Evolutionary conservation across 2,888 invertebrate species (phyloP), one percentile per base, ranked within the genome.

Genomic region (Zhengitettix transpicula): DNA sequence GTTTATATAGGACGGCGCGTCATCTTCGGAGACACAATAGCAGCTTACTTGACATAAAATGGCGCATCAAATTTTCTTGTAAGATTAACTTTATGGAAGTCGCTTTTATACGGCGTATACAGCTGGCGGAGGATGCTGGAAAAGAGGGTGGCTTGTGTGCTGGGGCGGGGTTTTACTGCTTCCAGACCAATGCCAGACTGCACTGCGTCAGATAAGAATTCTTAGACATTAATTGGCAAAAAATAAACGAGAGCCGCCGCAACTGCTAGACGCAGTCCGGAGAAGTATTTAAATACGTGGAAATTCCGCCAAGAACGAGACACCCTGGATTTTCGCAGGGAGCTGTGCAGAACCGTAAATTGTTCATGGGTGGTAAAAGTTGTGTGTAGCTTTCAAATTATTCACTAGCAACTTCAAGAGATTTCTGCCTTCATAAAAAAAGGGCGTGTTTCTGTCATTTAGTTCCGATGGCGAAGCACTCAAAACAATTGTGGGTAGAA

Each of bases 11-110:
- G 53, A 42, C 42, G 56, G 55, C 55, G 58, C 58, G 57, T 61
- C 61, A 59, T 61, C 61, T 61, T 52, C 56, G 47, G 58, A 44
- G 52, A 62, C 60, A 62, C 58, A 62, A 62, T 60, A 58, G 60
- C 58, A 62, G 62, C 62, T 60, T 62, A 62, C 59, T 62, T 57
- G 60, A 62, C 62, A 60, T 62, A 62, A 62, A 62, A 62, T 59
- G 60, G 60, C 60, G 60, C 62, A 62, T 62, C 62, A 62, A 62
- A 62, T 62, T 62, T 62, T 62, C 62, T 62, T 62, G 62, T 62
- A 62, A 60, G 62, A 62, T 62, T 62, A 62, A 60, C 59, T 62
- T 62, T 62, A 62, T 58, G 59, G 57, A 59, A 42, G 57, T 54
- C 60, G 56, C 60, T 56, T 60, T 60, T 60, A 60, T 60, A 60